Evolutionary conservation across 2,888 invertebrate genomes (phyloP), one percentile per base, ranked within the genome.

Genomic region (Lasioglossum morio): DNA sequence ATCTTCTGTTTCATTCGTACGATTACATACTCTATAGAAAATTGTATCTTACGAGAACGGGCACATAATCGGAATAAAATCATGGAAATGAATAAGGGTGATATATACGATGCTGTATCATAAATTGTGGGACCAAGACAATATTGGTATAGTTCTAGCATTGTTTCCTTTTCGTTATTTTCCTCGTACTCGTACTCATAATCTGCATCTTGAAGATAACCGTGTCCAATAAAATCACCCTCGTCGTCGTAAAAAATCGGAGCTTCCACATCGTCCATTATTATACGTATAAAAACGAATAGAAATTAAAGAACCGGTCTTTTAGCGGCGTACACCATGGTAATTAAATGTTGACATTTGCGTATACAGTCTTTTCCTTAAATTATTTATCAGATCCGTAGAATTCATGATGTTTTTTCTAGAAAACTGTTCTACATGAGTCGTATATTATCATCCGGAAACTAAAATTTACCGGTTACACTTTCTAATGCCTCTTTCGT

Each of bases 81-180:
- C 4, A 93, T 89, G n/a, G 92, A 88, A 40, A 93, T 72, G 43
- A 95, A 74, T 46, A 95, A 82, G 37, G 95, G 94, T 4, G 93
- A 16, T 40, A 95, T 88, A 87, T 94, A 94, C 72, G 87, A 87
- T 27, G 91, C 84, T 37, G 94, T 94, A 40, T 94, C 94, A 23
- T 89, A 89, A 72, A 95, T 57, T 69, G 94, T 94, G 19, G 95
- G 94, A 23, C 75, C 78, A 48, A 95, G 89, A 85, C 95, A 95
- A 86, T 94, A 92, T 30, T 94, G 84, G 73, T 93, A 94, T 23
- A 95, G 80, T 81, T 94, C 94, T 2, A 83, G 23, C 43, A 94
- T 72, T 19, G 90, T 92, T 88, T 94, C 94, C 73, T 81, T 88
- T 23, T 92, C 90, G 5, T 79, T 72, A 74, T 93, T 70, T 70